Evolutionary conservation across 35 echinoderm and acorn worm species (phyloP), one percentile per base, ranked within the genome.

Genomic region (Lytechinus variegatus): DNA sequence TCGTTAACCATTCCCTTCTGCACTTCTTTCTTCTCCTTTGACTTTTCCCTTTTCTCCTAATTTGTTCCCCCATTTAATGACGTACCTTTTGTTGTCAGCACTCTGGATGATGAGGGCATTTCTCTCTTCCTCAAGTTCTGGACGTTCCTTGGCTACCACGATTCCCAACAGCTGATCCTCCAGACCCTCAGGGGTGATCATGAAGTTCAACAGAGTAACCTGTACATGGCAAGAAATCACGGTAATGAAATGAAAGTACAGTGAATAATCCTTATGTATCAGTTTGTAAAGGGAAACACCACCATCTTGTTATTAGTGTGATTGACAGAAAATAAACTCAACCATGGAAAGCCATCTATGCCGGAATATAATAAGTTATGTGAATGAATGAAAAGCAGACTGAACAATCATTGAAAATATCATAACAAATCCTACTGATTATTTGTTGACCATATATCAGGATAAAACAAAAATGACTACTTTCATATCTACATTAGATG

Each of bases 151-250:
- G 94, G 98, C 98, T 12, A 99, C 98, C 94, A 99, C 98, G 86
- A 99, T 99, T 79, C 98, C 98, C 44, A 99, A 96, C 86, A 99
- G 94, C 97, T 99, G 98, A 58, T 99, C 98, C 61, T 99, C 98
- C 9, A 99, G 91, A 94, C 98, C 98, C 90, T 99, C 98, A 27
- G 98, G 98, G 9, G 98, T 99, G 92, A 99, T 99, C 98, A 99
- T 99, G 95, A 99, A 99, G 94, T 99, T 99, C 91, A 99, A 94
- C n/a, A 99, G 94, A 4, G 98, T 99, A 28, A 99, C 98, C 98
- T 99, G 66, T 9, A n/a, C 3, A 55, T 19, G 13, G 66, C 24
- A 6, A 28, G 27, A 58, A 94, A 94, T 52, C 11, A 21, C 16
- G 28, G 61, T 5, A 71, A 21, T 71, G 5, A 71, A 21, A 1